Conservation (phyloP, 2,113 vertebrate genomes). For the Melanostigma gelatinosum region DNA sequence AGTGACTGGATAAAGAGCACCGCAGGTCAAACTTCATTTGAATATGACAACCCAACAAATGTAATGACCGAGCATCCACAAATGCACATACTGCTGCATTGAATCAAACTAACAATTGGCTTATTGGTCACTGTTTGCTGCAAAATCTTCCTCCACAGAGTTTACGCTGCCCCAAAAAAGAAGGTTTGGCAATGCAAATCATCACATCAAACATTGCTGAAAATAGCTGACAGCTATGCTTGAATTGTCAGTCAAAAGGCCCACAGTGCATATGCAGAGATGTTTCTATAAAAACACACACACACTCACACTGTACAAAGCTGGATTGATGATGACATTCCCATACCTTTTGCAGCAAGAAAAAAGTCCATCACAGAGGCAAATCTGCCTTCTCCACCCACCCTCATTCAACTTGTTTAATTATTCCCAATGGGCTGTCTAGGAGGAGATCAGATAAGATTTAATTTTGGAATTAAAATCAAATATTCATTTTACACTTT, state of each 20-base stretch:
- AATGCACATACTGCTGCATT: slow-evolving; percentile 30
- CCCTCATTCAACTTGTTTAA: slow-evolving; percentile 58
- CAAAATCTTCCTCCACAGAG: slow-evolving; percentile 46
- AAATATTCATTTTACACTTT: slow-evolving; percentile 58
- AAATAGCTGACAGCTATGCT: slow-evolving; percentile 75
- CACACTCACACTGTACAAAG: slow-evolving; percentile 37
- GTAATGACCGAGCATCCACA: slow-evolving; percentile 47
- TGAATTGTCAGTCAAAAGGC: slow-evolving; percentile 64
- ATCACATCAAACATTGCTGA: slow-evolving; percentile 71
- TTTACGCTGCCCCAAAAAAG: slow-evolving; percentile 45
- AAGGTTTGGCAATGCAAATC: slow-evolving; percentile 62
- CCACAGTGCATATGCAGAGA: slow-evolving; percentile 44
- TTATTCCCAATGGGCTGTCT: slow-evolving; percentile 75
- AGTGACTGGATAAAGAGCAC: slow-evolving; percentile 32
- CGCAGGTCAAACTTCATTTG: slow-evolving; percentile 48
- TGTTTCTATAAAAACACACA: slow-evolving; percentile 21
- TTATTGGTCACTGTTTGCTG: slow-evolving; percentile 42
- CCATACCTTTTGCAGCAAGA: slow-evolving; percentile 56
- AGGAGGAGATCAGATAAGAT: slow-evolving; percentile 72
- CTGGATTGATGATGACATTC: slow-evolving; percentile 67
- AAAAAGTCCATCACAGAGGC: slow-evolving; percentile 59
- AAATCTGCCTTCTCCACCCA: slow-evolving; percentile 57
- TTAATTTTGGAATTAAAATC: slow-evolving; percentile 56
- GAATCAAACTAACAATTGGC: slow-evolving; percentile 38
- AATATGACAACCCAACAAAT: slow-evolving; percentile 50